A percentile compares a stretch with the other conserved stretches of the same genome.
Conservation (phyloP, 2,888 invertebrate species). For the Malacosoma neustria region DNA sequence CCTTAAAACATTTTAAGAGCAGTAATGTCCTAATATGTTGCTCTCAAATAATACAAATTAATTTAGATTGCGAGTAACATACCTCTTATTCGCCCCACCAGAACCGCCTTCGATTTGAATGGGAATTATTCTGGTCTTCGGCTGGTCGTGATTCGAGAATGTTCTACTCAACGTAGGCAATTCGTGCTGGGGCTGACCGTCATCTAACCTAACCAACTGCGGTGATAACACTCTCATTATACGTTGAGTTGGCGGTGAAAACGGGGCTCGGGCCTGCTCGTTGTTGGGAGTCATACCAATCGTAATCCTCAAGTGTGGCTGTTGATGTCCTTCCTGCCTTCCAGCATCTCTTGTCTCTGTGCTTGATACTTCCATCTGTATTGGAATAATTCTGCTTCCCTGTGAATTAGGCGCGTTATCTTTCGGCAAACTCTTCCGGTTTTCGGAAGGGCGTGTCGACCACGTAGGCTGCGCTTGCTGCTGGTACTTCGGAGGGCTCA, state of each 20-base stretch:
- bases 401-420: slow-evolving; percentile 37
- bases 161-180: slow-evolving; percentile 50
- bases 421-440: slow-evolving; percentile 56
- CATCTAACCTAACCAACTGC: slow-evolving; percentile 66
- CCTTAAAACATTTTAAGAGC: not conserved
- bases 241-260: slow-evolving; percentile 67
- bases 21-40: not conserved
- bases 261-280: slow-evolving; percentile 33
- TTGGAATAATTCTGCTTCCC: slow-evolving; percentile 76
- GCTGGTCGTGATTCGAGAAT: slow-evolving; percentile 49
- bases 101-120: slow-evolving; percentile 73
- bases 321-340: slow-evolving; percentile 35
- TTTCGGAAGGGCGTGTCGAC: slow-evolving; percentile 63
- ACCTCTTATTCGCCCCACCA: slow-evolving; percentile 59
- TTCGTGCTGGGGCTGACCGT: slow-evolving; percentile 43
- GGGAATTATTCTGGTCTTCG: slow-evolving; percentile 76
- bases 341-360: slow-evolving; percentile 43
- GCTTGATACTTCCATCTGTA: slow-evolving; percentile 76
- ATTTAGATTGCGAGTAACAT: slow-evolving; percentile 13
- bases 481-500: slow-evolving; percentile 60
- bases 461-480: slow-evolving; percentile 56
- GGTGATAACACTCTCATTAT: slow-evolving; percentile 69
- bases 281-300: slow-evolving; percentile 56
- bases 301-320: slow-evolving; percentile 60
- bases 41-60: not conserved